Evolutionary conservation across 2,113 vertebrate genomes (phyloP), one percentile per base, ranked within the genome.

Genomic region (Merops nubicus): DNA sequence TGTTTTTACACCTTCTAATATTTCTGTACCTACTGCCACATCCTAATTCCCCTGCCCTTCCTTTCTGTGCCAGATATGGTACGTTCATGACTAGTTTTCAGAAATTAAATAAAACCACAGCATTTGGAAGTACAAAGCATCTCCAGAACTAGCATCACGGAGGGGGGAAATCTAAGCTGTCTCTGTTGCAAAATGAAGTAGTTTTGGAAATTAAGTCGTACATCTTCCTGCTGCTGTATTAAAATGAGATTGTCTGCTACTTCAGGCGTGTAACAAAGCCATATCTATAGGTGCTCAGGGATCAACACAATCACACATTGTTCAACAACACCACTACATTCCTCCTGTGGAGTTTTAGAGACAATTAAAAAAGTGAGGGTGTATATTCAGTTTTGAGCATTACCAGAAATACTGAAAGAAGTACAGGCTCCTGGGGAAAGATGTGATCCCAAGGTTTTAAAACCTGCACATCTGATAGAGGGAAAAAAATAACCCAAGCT

Each of bases 51-150:
- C 15, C 47, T 50, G 38, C 21, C 15, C 9, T 54, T 42, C 26
- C 60, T 75, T 29, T 15, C 48, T 51, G 34, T 12, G 53, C 15
- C 50, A 70, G 43, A 65, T 53, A 45, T 38, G 5, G 20, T 33
- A 69, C 0, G 0, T 33, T 51, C 36, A 74, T 0, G 0, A 29
- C 6, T n/a, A 38, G 22, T 57, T 86, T 77, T 56, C 51, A 72
- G 51, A 88, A 83, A 38, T n/a, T n/a, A 38, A 11, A 62, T 11
- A n/a, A 23, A 25, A 48, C 9, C 4, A 25, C n/a, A n/a, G n/a
- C n/a, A n/a, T 12, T 26, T 48, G 2, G n/a, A 88, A 74, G 23
- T 31, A 43, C 3, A 68, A 63, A 75, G 38, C 13, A 26, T 25
- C 50, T 51, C 25, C 50, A 51, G 26, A 51, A 43, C 9, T 4